Percentiles rank a stretch among this genome's conserved stretches.
Conservation (phyloP, 2,113 vertebrate genomes). For the Rhodinocichla rosea region DNA sequence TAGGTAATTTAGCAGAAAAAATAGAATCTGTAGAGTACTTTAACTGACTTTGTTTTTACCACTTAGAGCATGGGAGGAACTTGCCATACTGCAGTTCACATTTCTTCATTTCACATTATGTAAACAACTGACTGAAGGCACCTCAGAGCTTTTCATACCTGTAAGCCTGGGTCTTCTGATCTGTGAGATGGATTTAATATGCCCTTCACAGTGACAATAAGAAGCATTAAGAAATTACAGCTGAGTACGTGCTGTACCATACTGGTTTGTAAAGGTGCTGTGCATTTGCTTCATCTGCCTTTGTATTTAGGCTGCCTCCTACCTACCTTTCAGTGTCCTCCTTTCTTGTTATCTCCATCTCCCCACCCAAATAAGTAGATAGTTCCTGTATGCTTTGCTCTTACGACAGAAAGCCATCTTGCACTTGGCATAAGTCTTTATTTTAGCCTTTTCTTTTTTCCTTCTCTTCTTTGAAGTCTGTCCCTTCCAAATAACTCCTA, state of each 20-base stretch:
- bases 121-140: background rate
- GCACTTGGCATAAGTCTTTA: background rate
- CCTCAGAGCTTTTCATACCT: background rate
- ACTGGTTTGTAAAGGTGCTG: background rate
- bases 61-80: background rate
- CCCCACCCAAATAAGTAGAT: constrained; percentile 3
- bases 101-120: background rate
- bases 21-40: background rate
- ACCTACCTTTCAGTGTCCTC: background rate
- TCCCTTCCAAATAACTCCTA: background rate
- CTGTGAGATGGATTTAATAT: background rate
- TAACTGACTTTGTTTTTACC: background rate
- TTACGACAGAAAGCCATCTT: background rate
- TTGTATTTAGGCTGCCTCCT: background rate
- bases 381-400: background rate
- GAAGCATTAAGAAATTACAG: background rate
- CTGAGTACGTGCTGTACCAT: background rate
- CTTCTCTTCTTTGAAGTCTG: background rate
- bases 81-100: background rate
- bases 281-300: background rate
- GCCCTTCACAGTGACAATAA: background rate
- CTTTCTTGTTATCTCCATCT: background rate
- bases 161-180: background rate
- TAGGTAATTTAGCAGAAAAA: background rate
- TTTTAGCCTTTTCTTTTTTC: background rate